Conservation (phyloP, 2,113 vertebrate genomes). For the Ursus arctos region DNA sequence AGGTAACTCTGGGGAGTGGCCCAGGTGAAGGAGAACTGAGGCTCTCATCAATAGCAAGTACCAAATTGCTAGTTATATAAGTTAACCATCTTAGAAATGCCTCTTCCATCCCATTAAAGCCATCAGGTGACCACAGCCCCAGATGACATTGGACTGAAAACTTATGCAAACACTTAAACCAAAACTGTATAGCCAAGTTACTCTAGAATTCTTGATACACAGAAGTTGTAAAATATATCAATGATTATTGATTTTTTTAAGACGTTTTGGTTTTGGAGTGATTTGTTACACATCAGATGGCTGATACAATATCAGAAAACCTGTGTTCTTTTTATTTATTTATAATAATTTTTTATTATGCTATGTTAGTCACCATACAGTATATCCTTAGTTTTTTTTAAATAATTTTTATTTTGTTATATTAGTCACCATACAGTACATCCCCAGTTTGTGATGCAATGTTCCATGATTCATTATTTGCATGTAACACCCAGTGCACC, state of each 20-base stretch:
- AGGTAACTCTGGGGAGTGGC: not conserved
- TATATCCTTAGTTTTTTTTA: too few species aligned
- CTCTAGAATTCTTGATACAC: not conserved
- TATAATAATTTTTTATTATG: too few species aligned
- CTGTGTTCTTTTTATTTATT: not conserved
- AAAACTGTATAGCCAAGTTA: not conserved
- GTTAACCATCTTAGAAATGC: not conserved
- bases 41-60: not conserved
- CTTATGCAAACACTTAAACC: not conserved
- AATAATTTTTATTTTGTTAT: too few species aligned
- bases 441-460: too few species aligned
- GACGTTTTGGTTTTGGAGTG: not conserved
- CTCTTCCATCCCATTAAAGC: not conserved
- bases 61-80: not conserved
- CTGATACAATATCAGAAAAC: not conserved
- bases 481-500: too few species aligned
- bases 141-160: not conserved
- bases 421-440: too few species aligned
- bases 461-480: too few species aligned
- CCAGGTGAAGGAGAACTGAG: not conserved
- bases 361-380: too few species aligned
- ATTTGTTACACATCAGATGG: not conserved
- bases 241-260: not conserved
- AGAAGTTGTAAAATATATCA: not conserved
- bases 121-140: too few species aligned